phyloP scores from a whole-genome alignment of 2,888 invertebrate species.

The Cylindroiulus punctatus region DNA sequence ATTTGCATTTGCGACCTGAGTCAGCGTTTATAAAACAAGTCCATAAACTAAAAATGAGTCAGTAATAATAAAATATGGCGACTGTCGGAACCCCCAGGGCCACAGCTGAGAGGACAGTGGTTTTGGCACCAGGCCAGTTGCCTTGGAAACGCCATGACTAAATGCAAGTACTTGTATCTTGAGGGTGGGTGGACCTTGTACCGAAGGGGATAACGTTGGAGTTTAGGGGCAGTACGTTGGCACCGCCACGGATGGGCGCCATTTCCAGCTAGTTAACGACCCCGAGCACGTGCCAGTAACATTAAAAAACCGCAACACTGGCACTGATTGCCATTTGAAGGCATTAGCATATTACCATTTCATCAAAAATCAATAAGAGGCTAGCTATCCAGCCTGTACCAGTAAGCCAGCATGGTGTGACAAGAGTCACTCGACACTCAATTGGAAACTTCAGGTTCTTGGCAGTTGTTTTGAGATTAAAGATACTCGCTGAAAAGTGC shows the following conservation, averaged over 20 bases:
- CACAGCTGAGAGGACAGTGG: constrained; percentile 17
- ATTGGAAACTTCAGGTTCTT: background rate
- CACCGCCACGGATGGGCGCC: constrained; percentile 11
- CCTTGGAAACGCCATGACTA: constrained; percentile 13
- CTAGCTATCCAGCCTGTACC: background rate
- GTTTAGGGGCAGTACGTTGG: background rate
- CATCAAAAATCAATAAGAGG: constrained; percentile 30
- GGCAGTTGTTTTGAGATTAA: background rate
- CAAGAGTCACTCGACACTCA: background rate
- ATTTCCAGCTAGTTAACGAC: constrained; percentile 7
- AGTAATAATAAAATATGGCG: constrained; percentile 15
- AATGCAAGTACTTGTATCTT: constrained; percentile 19
- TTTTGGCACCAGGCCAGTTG: constrained; percentile 12
- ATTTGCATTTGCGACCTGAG: background rate
- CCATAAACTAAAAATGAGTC: constrained; percentile 3
- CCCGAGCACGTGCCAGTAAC: constrained; percentile 11
- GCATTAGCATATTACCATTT: background rate
- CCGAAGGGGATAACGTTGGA: constrained; percentile 15
- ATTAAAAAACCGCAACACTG: constrained; percentile 12
- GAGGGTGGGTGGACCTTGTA: constrained; percentile 23
- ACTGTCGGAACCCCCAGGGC: constrained; percentile 8
- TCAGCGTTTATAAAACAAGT: background rate
- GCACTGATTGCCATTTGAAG: background rate
- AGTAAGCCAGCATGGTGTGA: background rate
- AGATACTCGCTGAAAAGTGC: background rate